Conservation (phyloP, 92 coral and sea anemone genomes). For the Virgularia gustaviana region DNA sequence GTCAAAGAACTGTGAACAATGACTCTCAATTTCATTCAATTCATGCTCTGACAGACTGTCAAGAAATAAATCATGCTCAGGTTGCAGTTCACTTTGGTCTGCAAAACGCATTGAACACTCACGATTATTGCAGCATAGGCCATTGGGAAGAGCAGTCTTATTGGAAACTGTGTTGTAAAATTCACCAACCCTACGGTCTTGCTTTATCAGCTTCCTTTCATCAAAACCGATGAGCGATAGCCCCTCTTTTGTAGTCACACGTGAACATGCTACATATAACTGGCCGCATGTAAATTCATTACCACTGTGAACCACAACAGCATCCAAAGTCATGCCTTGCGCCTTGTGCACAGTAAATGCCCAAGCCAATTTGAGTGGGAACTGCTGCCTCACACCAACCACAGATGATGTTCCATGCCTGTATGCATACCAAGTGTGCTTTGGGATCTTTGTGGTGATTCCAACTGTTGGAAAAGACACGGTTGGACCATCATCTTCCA, state of each 20-base stretch:
- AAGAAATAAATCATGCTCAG: conserved; percentile 7
- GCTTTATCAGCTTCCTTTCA: conserved; percentile 6
- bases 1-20: conserved; percentile 1
- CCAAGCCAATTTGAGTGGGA: conserved; percentile 45
- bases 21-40: conserved; percentile 6
- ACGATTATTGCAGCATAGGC: conserved; percentile 12
- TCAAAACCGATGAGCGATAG: conserved; percentile 32
- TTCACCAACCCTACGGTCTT: conserved; percentile 1
- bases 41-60: conserved; percentile 18
- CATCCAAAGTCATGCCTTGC: conserved; percentile 41
- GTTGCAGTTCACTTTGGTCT: not conserved
- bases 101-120: not conserved
- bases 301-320: conserved; percentile 46
- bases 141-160: conserved; percentile 7
- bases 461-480: conserved; percentile 36
- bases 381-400: conserved; percentile 32
- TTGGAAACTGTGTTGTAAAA: conserved; percentile 12
- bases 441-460: conserved; percentile 21
- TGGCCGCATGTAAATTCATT: conserved; percentile 45
- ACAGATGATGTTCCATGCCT: conserved; percentile 1
- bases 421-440: conserved; percentile 34
- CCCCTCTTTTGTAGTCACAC: conserved; percentile 12
- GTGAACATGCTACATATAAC: conserved; percentile 43
- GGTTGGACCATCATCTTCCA: conserved; percentile 18
- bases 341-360: conserved; percentile 41